phyloP scores from a whole-genome alignment of 2,888 invertebrate genomes.

The Catocala fraxini region DNA sequence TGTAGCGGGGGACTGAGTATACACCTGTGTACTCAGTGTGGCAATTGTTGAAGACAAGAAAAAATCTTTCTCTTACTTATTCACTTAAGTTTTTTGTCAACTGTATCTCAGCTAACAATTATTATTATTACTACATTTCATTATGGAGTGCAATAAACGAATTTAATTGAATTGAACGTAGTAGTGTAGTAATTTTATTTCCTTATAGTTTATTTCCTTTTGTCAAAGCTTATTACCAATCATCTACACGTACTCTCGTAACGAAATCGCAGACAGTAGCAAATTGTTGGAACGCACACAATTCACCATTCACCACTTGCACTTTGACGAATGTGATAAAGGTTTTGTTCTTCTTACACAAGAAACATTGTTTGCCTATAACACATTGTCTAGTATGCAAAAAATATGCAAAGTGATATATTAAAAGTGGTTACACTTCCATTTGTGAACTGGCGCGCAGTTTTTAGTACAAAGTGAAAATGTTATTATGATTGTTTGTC shows the following conservation, averaged over 20 bases:
- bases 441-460: conserved; percentile 25
- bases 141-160: too few species aligned
- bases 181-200: not conserved
- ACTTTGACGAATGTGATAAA: conserved; percentile 18
- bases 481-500: conserved; percentile 34
- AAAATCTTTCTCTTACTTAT: too few species aligned
- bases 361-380: conserved; percentile 18
- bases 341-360: too few species aligned
- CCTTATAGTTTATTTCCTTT: not conserved
- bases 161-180: too few species aligned
- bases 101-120: too few species aligned
- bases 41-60: too few species aligned
- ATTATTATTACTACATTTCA: too few species aligned
- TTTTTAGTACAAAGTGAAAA: conserved; percentile 36
- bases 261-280: conserved; percentile 20
- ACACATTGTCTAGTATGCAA: conserved; percentile 19
- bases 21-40: too few species aligned
- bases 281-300: conserved; percentile 17
- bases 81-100: too few species aligned
- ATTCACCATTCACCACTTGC: conserved; percentile 23
- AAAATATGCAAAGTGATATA: conserved; percentile 23
- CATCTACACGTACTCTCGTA: conserved; percentile 11
- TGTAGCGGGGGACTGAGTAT: too few species aligned
- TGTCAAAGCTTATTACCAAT: conserved; percentile 14
- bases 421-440: conserved; percentile 14